Evolutionary conservation across 2,113 vertebrate species (phyloP).

Genomic region (Aramus guarauna): DNA sequence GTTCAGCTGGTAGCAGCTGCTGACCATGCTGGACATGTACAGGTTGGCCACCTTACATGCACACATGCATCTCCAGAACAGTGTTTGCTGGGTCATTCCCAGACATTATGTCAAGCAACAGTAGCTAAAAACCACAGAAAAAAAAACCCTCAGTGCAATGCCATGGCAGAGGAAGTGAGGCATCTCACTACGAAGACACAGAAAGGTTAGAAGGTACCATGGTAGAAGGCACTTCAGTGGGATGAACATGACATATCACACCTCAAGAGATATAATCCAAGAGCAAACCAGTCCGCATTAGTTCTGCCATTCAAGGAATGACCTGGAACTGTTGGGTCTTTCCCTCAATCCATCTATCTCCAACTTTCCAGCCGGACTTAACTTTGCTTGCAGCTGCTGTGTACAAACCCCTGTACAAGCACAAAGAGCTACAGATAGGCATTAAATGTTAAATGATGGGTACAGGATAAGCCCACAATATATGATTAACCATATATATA

Average conservation of each 20-base stretch:
- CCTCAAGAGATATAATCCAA: background rate
- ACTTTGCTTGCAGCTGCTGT: background rate
- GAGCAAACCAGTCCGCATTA: background rate
- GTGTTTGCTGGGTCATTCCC: background rate
- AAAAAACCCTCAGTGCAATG: background rate
- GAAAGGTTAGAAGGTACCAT: background rate
- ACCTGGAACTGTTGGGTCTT: background rate
- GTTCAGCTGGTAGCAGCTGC: background rate
- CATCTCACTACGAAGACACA: background rate
- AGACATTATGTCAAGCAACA: background rate
- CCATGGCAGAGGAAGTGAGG: background rate
- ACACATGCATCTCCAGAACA: background rate
- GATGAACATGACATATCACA: rapidly evolving
- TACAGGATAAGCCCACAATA: background rate
- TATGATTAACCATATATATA: background rate
- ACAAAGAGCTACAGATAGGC: background rate
- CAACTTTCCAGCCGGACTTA: background rate
- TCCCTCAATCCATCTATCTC: background rate
- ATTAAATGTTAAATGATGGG: background rate
- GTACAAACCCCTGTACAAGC: background rate
- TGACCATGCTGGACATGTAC: background rate
- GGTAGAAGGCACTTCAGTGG: background rate
- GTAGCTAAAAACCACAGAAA: background rate
- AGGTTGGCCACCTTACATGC: background rate
- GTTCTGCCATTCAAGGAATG: background rate